Base-by-base conservation (phyloP, 2,797 vertebrate genomes). In the Australoheros facetus region DNA sequence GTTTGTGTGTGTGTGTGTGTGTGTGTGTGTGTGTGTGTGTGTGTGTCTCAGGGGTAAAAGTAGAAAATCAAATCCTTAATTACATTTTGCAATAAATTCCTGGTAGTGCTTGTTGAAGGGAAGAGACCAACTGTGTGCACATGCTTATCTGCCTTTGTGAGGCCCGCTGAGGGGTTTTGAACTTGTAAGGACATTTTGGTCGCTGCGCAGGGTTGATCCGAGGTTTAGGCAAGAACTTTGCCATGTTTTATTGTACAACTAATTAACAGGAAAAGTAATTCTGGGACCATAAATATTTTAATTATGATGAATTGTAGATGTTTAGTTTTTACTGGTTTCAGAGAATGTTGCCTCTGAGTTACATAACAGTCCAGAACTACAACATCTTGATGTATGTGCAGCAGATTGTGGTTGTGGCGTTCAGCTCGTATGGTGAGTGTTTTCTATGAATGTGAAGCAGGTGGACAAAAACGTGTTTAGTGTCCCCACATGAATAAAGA, bases 61-160 rank as follows among this genome's bases (percentile, higher is more conserved):
- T 75, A 80, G 59, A 82, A 57, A 81, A 81, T 76, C 39, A 78
- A 86, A 83, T 83, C 75, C 78, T 73, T 83, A 83, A 86, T 83
- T 76, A 76, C 34, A 79, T 81, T 78, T 77, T 84, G 70, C 39
- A 74, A 75, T 82, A 82, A 75, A 80, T 57, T 78, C 39, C 51
- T 78, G 73, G 62, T 71, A 10, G 16, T 23, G 74, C 34, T 64
- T 5, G 56, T 54, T 72, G 73, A 73, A 82, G 73, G 39, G 62
- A 48, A 28, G 39, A 19, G 77, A 13, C 56, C n/a, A n/a, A 21
- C 42, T 26, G 30, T 30, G 51, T 34, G 30, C 30, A 0, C 48
- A 23, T 23, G 30, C 48, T 32, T 13, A 16, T 53, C 28, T 34
- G 48, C 51, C 17, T 74, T 5, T 48, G 28, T 17, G 56, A 60